Base-by-base conservation (phyloP, 2,888 invertebrate species). In the Pristionchus maxplancki region DNA sequence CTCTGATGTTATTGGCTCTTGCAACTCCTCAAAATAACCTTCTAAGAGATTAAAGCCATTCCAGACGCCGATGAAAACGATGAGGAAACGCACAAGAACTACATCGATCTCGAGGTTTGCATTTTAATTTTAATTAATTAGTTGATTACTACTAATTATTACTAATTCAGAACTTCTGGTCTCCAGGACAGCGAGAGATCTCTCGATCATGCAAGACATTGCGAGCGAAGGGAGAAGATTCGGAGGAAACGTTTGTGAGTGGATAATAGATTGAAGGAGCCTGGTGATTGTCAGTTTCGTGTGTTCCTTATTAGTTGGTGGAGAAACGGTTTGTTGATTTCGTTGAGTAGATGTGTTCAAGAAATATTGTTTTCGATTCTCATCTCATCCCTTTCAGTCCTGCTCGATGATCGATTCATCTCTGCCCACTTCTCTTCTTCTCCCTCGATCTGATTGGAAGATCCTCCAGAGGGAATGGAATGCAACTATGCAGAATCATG, bases 381-480 rank as follows among this genome's bases (percentile, higher is more conserved):
- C n/a, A n/a, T n/a, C n/a, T n/a, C n/a, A n/a, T n/a, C n/a, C n/a
- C n/a, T n/a, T 53, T 20, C 53, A 83, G 82, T 53, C 82, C 1
- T 83, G 53, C 17, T 53, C 53, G 2, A 83, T 83, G 82, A 53
- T 3, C 24, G 82, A 83, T 53, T 53, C 53, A 1, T 53, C 31
- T 20, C 53, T 83, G 4, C 53, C 82, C 50, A 83, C 82, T 34
- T 9, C 82, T 83, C 82, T 83, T 20, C 82, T 83, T 24, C 82
- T 83, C 34, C 82, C 82, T 53, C 50, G 53, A 31, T 6, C 20
- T 8, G 53, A 83, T 50, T 83, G 82, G 82, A 50, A 24, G 53
- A 28, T 83, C n/a, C 82, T 83, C 6, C 24, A 34, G 34, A 50
- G 82, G 20, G 82, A 83, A 53, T 83, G 82, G 82, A 83, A 53